Evolutionary conservation across 2,888 invertebrate species (phyloP).

Genomic region (Andrena trimmerana): DNA sequence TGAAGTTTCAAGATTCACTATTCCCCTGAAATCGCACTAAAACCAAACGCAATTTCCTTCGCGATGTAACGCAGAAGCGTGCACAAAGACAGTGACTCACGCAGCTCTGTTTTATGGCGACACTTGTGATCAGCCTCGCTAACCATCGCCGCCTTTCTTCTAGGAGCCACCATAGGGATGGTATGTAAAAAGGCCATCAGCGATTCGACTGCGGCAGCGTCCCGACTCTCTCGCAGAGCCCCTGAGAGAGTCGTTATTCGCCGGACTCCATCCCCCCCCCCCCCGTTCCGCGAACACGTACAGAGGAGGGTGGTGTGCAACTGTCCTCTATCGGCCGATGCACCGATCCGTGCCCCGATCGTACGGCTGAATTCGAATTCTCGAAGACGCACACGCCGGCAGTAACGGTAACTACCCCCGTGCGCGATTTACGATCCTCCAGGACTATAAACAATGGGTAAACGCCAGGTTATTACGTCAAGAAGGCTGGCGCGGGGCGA

Average conservation of each 20-base stretch:
- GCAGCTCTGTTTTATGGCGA: conserved; percentile 50
- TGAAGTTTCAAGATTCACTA: neutral
- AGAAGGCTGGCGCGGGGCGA: conserved; percentile 33
- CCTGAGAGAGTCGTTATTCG: conserved; percentile 75
- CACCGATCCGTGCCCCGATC: conserved; percentile 41
- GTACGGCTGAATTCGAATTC: conserved; percentile 52
- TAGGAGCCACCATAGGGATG: conserved; percentile 42
- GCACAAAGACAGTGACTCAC: conserved; percentile 46
- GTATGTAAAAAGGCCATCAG: conserved; percentile 67
- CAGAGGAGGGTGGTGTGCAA: conserved; percentile 40
- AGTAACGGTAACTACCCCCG: conserved; percentile 53
- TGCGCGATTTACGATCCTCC: conserved; percentile 67
- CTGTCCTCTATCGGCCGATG: conserved; percentile 33
- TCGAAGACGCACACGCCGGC: conserved; percentile 49
- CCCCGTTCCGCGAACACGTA: conserved; percentile 44
- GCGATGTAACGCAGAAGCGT: neutral
- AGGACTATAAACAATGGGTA: conserved; percentile 76
- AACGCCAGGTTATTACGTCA: conserved; percentile 76
- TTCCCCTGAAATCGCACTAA: neutral
- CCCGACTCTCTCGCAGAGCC: conserved; percentile 52
- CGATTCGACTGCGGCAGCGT: conserved; percentile 49
- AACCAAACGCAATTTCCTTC: neutral
- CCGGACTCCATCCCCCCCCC: conserved; percentile 29
- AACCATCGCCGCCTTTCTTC: conserved; percentile 25
- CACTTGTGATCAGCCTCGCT: conserved; percentile 40